Base-by-base conservation (phyloP, 2,888 invertebrate genomes). In the Cephus pygmeus region DNA sequence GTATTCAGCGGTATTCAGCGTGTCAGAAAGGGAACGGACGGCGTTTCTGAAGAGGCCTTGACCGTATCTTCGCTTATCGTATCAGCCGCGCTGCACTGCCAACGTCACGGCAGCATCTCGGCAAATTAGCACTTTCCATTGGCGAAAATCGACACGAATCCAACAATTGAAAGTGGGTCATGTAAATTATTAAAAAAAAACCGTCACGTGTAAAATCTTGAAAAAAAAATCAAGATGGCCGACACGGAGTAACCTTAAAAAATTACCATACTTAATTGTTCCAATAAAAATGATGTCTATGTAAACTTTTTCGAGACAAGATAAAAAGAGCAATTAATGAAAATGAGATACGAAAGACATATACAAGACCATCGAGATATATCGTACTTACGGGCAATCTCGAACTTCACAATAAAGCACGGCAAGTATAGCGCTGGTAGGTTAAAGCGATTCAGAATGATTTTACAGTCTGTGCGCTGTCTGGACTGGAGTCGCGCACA, bases 61-160 rank as follows among this genome's bases (percentile, higher is more conserved):
- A 91, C 91, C 91, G 90, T 91, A 91, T 91, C 91, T 90, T 87
- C 86, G 88, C 90, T 91, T 90, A 91, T 91, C 91, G 90, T 87
- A 88, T 88, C 89, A 86, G 86, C 87, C 87, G 85, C 84, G 85
- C 85, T 87, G 85, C 86, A 85, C 87, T 82, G 85, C 83, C 84
- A 85, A 82, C 86, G 83, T 85, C 86, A 83, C 84, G 76, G 82
- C 87, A 86, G 71, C 31, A 34, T 71, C 71, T 34, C 71, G 71
- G 34, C 71, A 71, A 71, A 71, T 71, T 71, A 71, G 71, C 71
- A 71, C 71, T 71, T 31, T 71, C 71, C 71, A 15, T 34, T 34
- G 31, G 71, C 71, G 31, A 33, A 71, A 34, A 71, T 71, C 12
- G 56, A 56, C 56, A 23, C 56, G 9, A 6, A 23, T 56, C 1